Evolutionary conservation across 2,797 vertebrate genomes (phyloP), one percentile per base, ranked within the genome.

Genomic region (Onychomys torridus): DNA sequence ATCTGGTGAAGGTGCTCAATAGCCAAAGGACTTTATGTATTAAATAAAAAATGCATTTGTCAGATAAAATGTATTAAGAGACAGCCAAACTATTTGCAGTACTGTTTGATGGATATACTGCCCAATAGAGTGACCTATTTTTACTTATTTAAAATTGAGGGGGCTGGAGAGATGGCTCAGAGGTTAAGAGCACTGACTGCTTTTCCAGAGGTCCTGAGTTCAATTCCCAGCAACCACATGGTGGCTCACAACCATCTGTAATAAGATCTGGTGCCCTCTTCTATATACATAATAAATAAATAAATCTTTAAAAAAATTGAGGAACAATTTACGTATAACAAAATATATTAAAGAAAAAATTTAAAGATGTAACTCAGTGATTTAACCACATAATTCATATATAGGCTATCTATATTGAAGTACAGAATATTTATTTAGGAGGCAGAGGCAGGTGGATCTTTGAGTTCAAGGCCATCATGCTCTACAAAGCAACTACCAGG

Each of bases 101-200:
- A 23, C 27, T 5, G 81, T 77, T 95, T 21, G 10, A 84, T 78
- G 95, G n/a, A 71, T 79, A 91, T 32, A 25, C 27, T 96, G 34
- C 40, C 89, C 4, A 95, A 89, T 37, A 75, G 7, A 27, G n/a
- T 93, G 19, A 82, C 63, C 34, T 91, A 85, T 69, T 94, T 96
- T 96, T 85, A 46, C 46, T 95, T 90, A 27, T 90, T 95, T 59
- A 84, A 92, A 77, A 93, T 77, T 77, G 52, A 90, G 85, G n/a
- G n/a, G n/a, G n/a, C n/a, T n/a, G n/a, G n/a, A n/a, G n/a, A n/a
- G n/a, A n/a, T n/a, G n/a, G n/a, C n/a, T n/a, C n/a, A n/a, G n/a
- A n/a, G n/a, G n/a, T n/a, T n/a, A n/a, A n/a, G n/a, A n/a, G n/a
- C n/a, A n/a, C n/a, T n/a, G n/a, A n/a, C n/a, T n/a, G n/a, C n/a